phyloP scores from a whole-genome alignment of 1,140 invertebrate species.

The Gryon sp. region DNA sequence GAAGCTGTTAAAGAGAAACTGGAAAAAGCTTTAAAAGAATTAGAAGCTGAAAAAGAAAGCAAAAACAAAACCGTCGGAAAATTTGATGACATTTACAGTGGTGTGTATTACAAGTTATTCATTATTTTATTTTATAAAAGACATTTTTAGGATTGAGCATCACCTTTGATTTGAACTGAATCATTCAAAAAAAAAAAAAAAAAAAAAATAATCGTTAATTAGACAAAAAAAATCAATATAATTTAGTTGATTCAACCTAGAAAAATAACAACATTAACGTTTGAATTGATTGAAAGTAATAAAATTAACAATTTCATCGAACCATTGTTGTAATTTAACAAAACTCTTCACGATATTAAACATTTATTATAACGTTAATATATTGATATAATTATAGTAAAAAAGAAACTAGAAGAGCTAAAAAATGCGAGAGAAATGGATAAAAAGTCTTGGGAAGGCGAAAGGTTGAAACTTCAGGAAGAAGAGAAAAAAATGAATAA shows the following conservation, averaged over 20 bases:
- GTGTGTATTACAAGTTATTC: slow-evolving; percentile 20
- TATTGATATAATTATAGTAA: slow-evolving; percentile 23
- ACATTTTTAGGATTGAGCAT: too few relatives aligned
- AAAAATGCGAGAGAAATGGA: slow-evolving; percentile 81
- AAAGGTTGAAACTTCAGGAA: slow-evolving; percentile 82
- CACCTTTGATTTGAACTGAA: too few relatives aligned
- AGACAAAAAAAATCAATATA: too few relatives aligned
- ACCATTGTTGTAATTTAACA: not conserved
- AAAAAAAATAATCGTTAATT: too few relatives aligned
- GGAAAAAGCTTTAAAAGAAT: slow-evolving; percentile 73
- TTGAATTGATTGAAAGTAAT: too few relatives aligned
- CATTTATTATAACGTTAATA: too few relatives aligned
- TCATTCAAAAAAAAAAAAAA: too few relatives aligned
- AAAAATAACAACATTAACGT: too few relatives aligned
- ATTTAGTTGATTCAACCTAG: too few relatives aligned
- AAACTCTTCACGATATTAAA: too few relatives aligned
- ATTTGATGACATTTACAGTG: slow-evolving; percentile 62
- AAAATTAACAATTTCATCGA: too few relatives aligned
- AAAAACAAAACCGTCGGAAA: slow-evolving; percentile 74
- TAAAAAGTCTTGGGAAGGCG: slow-evolving; percentile 76
- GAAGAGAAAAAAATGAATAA: slow-evolving; percentile 81
- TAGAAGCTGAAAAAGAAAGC: slow-evolving; percentile 76
- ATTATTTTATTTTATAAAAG: too few relatives aligned
- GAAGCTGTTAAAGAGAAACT: slow-evolving; percentile 74
- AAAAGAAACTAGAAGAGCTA: slow-evolving; percentile 80